Evolutionary conservation across 2,888 invertebrate species (phyloP).

Genomic region (Drosophila infuscata): DNA sequence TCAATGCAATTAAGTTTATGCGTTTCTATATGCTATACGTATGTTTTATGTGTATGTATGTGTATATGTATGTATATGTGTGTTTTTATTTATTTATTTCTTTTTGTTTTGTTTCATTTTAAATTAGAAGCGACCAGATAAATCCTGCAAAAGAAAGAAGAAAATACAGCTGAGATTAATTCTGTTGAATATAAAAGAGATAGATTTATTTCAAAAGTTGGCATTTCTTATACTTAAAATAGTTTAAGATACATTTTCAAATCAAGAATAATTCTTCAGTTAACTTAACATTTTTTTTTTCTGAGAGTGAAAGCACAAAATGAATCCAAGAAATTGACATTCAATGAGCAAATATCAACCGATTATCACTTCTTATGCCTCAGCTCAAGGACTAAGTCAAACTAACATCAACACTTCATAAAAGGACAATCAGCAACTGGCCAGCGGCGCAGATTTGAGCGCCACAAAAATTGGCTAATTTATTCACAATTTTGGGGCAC

Average conservation of each 20-base stretch:
- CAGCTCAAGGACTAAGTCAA: slow-evolving; percentile 28
- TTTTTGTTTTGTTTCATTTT: slow-evolving; percentile 57
- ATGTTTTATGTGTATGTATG: slow-evolving; percentile 29
- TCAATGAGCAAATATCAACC: slow-evolving; percentile 12
- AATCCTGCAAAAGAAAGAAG: slow-evolving; percentile 69
- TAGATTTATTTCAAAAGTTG: background rate
- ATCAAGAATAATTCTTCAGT: background rate
- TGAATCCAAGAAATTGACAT: background rate
- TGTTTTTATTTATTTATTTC: slow-evolving; percentile 22
- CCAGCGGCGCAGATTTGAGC: slow-evolving; percentile 21
- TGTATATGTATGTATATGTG: slow-evolving; percentile 35
- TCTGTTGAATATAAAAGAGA: background rate
- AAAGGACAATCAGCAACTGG: slow-evolving; percentile 63
- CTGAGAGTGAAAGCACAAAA: no score
- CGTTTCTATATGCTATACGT: slow-evolving; percentile 54
- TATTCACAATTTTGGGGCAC: slow-evolving; percentile 58
- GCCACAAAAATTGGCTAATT: slow-evolving; percentile 55
- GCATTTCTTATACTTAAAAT: background rate
- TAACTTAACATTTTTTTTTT: background rate
- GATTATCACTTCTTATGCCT: background rate
- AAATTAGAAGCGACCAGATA: slow-evolving; percentile 83
- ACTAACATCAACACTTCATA: slow-evolving; percentile 65
- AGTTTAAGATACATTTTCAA: background rate
- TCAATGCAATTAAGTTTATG: slow-evolving; percentile 46
- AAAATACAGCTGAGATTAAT: background rate